A percentile compares a stretch with the other conserved stretches of the same genome.
Conservation (phyloP, 2,888 invertebrate genomes). For the Dendrolimus pini region DNA sequence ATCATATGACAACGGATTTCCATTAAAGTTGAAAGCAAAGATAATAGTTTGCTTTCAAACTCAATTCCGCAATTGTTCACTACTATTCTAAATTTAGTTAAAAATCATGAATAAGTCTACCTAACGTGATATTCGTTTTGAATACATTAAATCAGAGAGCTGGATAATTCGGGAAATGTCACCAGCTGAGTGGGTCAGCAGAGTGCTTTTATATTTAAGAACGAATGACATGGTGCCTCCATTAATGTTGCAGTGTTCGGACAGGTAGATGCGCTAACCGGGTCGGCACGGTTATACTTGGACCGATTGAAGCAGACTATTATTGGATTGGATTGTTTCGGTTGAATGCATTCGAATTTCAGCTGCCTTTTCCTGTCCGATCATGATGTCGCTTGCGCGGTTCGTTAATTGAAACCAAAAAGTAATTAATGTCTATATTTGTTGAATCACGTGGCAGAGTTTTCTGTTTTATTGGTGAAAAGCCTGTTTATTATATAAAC, state of each 20-base stretch:
- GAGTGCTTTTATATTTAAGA: conserved; percentile 60
- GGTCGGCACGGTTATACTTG: conserved; percentile 62
- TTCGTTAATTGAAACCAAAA: conserved; percentile 22
- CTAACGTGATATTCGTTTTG: conserved; percentile 9
- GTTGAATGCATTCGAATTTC: conserved; percentile 45
- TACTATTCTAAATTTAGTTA: conserved; percentile 4
- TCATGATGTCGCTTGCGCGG: conserved; percentile 8
- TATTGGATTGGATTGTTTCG: conserved; percentile 59
- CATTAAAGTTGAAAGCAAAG: too few species aligned
- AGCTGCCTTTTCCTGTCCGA: conserved; percentile 25
- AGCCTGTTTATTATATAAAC: conserved; percentile 16
- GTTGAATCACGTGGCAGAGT: conserved; percentile 19
- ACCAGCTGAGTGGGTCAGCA: conserved; percentile 50
- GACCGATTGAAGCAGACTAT: conserved; percentile 66
- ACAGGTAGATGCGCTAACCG: conserved; percentile 49
- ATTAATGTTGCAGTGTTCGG: conserved; percentile 60
- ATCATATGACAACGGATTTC: too few species aligned
- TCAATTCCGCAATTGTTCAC: neutral
- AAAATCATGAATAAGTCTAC: conserved; percentile 8
- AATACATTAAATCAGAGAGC: conserved; percentile 26
- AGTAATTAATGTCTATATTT: conserved; percentile 33
- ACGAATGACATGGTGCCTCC: conserved; percentile 53
- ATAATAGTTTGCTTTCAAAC: too few species aligned
- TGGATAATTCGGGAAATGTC: conserved; percentile 50
- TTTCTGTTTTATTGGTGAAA: conserved; percentile 22